Base-by-base conservation (phyloP, 2,888 invertebrate genomes). In the Chaetogeoica ovagalla region DNA sequence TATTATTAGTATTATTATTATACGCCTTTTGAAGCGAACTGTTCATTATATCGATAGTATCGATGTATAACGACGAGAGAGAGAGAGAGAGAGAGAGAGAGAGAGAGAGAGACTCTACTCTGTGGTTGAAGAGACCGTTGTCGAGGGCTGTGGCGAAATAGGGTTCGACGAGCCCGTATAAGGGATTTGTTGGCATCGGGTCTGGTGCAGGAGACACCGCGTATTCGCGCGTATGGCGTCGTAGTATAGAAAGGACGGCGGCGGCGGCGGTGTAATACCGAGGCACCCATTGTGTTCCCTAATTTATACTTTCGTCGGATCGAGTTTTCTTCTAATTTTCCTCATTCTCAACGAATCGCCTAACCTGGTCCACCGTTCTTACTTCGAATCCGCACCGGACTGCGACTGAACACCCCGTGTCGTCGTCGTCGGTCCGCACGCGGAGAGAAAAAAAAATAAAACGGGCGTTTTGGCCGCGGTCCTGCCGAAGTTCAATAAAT, bases 401-500 rank as follows among this genome's bases (percentile, higher is more conserved):
- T 0, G 11, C 48, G 48, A 13, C 48, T 13, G 13, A 48, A 48
- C 15, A 48, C 13, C 48, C 13, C 11, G 13, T 30, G 30, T 30
- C 30, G 30, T 30, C 48, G 13, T 48, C 9, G 48, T 43, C n/a
- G 2, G 55, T 43, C n/a, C 60, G 69, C 1, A n/a, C n/a, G 9
- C 48, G n/a, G 39, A 77, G 52, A 63, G 70, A n/a, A 62, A 48
- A 57, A n/a, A 39, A 39, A 63, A 11, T 15, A 15, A 48, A 1
- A 30, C 23, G 43, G 79, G 55, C 39, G 39, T 63, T 71, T 79
- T 79, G 79, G 79, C 79, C 57, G 43, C 15, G 23, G 71, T 71
- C 63, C 63, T 71, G 75, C 71, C 55, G 23, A 79, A 79, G 71
- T 79, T 79, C 65, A 63, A 71, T 79, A 70, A 79, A 79, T 79